Evolutionary conservation across 2,888 invertebrate genomes (phyloP).

Genomic region (Criorhina ranunculi): DNA sequence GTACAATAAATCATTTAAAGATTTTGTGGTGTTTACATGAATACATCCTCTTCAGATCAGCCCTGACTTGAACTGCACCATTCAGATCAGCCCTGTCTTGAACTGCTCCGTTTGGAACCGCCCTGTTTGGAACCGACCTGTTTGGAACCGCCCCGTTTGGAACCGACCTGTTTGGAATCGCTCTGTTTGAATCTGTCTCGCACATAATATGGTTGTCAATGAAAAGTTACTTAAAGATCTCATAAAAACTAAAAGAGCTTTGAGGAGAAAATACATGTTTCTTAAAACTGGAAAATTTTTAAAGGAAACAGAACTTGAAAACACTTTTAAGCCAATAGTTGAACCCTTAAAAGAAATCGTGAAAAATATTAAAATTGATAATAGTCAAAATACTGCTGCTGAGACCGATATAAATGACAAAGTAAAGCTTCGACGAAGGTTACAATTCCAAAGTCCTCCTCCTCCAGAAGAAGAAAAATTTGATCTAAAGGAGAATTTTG

Average conservation of each 20-base stretch:
- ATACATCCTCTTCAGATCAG: too few relatives aligned
- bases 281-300: constrained; percentile 14
- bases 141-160: too few relatives aligned
- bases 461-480: background rate
- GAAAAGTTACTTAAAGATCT: constrained; percentile 33
- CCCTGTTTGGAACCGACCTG: background rate
- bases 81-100: too few relatives aligned
- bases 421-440: background rate
- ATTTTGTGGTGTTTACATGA: background rate
- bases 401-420: background rate
- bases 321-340: constrained; percentile 9
- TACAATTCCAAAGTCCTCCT: background rate
- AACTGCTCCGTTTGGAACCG: too few relatives aligned
- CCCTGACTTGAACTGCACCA: background rate
- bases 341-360: constrained; percentile 4
- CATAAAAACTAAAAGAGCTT: constrained; percentile 31
- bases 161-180: background rate
- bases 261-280: constrained; percentile 18
- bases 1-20: constrained; percentile 79
- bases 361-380: background rate
- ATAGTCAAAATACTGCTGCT: background rate
- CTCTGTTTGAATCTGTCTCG: constrained; percentile 10
- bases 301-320: constrained; percentile 9
- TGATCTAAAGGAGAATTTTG: background rate
- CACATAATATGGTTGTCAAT: constrained; percentile 16